Evolutionary conservation across 2,888 invertebrate genomes (phyloP).

Genomic region (Dicyrtomina minuta): DNA sequence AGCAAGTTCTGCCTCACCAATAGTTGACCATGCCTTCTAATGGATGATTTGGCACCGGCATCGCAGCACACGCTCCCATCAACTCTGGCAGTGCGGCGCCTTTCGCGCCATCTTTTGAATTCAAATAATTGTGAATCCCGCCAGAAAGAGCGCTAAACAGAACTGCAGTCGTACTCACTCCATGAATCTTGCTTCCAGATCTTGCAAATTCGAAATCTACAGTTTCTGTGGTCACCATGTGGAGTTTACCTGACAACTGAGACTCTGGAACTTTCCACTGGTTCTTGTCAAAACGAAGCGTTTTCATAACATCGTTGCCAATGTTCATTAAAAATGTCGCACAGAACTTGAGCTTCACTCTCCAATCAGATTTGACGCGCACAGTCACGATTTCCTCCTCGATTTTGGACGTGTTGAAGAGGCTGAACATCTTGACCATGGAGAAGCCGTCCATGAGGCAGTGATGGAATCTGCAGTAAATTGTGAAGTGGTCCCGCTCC

Average conservation of each 20-base stretch:
- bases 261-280: neutral
- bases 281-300: constrained; percentile 4
- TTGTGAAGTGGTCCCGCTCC: neutral
- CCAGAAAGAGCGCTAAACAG: neutral
- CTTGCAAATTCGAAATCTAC: neutral
- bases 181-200: neutral
- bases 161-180: neutral
- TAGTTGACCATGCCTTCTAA: constrained; percentile 2
- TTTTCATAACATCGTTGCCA: too few species aligned
- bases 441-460: too few species aligned
- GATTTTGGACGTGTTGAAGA: too few species aligned
- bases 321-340: too few species aligned
- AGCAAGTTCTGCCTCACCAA: neutral
- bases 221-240: neutral
- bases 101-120: neutral
- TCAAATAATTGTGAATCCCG: constrained; percentile 15
- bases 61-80: neutral
- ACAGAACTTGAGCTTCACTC: too few species aligned
- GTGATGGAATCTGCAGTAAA: constrained; percentile 7
- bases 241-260: neutral
- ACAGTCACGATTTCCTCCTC: too few species aligned
- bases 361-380: too few species aligned
- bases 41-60: constrained; percentile 5
- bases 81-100: neutral
- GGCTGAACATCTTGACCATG: too few species aligned